Base-by-base conservation (phyloP, 2,113 vertebrate genomes). In the Irena cyanogastra region DNA sequence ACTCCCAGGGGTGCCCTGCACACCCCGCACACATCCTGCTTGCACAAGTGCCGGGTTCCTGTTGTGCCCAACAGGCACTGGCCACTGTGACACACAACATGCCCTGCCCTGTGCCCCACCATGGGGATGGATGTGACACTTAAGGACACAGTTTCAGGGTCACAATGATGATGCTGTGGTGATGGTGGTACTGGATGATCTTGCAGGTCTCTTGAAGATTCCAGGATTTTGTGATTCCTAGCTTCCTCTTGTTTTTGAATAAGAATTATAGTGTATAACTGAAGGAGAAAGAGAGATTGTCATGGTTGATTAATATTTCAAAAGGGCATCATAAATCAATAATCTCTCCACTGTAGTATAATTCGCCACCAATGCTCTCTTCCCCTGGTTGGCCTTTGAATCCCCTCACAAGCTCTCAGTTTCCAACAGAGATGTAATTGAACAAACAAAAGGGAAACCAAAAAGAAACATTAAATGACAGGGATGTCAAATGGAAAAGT, bases 251-350 rank as follows among this genome's bases (percentile, higher is more conserved):
- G 50, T 45, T 56, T 24, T 21, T 16, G 45, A 89, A 61, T 78
- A n/a, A 87, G 59, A 88, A 70, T 59, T 49, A 49, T 9, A 28
- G 42, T 19, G 3, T 64, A 49, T 71, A 35, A 44, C 44, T 86
- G 57, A 76, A 53, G 54, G 39, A 77, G 8, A n/a, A 72, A 65
- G 33, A 91, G 61, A 60, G n/a, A 76, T 69, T 72, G 70, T 71
- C 70, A 31, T 60, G 78, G 75, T 5, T 70, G 47, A 78, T 95
- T 71, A 91, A 91, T 92, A 92, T 87, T 95, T 93, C 53, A 92
- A 19, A 87, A 78, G 18, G 8, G 3, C 60, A 16, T 94, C 80
- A 84, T 92, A 87, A 94, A 92, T 84, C 87, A 94, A 35, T 89
- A 81, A 84, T 90, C 49, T 89, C 53, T 53, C 37, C 75, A 83